Evolutionary conservation across 2,113 vertebrate genomes (phyloP), one percentile per base, ranked within the genome.

Genomic region (Tetrao urogallus): DNA sequence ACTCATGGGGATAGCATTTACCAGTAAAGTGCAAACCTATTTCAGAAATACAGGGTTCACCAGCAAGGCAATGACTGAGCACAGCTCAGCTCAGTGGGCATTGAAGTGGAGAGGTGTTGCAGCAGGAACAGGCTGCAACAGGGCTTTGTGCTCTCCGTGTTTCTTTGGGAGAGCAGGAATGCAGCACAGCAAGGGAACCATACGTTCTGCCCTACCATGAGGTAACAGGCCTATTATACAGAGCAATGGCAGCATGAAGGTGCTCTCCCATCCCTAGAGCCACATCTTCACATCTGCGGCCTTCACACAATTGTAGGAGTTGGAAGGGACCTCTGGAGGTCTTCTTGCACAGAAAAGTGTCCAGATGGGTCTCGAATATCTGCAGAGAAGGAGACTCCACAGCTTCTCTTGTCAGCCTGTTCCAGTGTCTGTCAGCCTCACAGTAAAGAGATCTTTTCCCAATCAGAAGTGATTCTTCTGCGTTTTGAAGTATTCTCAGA

Each of bases 181-280:
- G 0, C 11, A 13, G 22, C 28, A 3, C 32, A 63, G 54, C n/a
- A 56, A 50, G 38, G 61, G 52, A 86, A 16, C 32, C 22, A 14
- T 3, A 25, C 61, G 5, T 70, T 92, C 66, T 92, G 84, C 82
- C 77, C 52, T 42, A 22, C 58, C 34, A 22, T 77, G 66, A 60
- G 20, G 32, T 43, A 52, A 52, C 42, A 48, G 30, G 73, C 14
- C 34, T 90, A 24, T 73, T 60, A 3, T 40, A 13, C 14, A 13
- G 32, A 56, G 28, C 45, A 45, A 75, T 0, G 0, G 19, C 73
- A 47, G 3, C 1, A 3, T 32, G 40, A 57, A 69, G 43, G 25
- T 64, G 36, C 63, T 34, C 1, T 88, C 86, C 22, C 38, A 88
- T 72, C 90, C 66, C 52, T 54, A 47, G 17, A 20, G 11, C 19